Conservation (phyloP, 2,797 vertebrate species). For the Astyanax mexicanus region DNA sequence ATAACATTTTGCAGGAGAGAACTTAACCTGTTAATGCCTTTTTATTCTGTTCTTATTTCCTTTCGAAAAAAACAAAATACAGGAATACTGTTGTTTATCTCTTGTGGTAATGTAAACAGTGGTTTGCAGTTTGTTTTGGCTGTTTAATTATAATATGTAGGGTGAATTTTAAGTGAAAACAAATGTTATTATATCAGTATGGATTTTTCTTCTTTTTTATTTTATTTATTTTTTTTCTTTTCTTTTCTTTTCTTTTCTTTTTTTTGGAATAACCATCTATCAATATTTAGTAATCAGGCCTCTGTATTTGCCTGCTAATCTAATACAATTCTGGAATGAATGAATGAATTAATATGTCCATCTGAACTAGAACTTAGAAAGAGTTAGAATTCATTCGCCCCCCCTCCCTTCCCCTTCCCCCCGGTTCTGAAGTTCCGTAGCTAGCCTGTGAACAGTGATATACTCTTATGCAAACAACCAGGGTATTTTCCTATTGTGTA, state of each 20-base stretch:
- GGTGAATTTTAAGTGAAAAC: no score
- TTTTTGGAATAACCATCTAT: conserved; percentile 54
- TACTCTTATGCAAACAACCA: conserved; percentile 71
- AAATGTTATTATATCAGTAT: conserved; percentile 61
- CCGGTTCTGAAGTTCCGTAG: conserved; percentile 55
- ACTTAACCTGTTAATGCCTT: conserved; percentile 41
- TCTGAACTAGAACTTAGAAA: conserved; percentile 55
- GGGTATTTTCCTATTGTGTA: conserved; percentile 76
- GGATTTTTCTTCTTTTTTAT: conserved; percentile 65
- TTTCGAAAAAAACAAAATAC: conserved; percentile 31
- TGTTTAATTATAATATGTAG: no score
- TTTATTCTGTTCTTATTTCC: conserved; percentile 29
- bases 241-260: conserved; percentile 63
- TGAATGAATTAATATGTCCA: conserved; percentile 40
- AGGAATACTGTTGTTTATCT: conserved; percentile 55
- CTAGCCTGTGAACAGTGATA: conserved; percentile 63
- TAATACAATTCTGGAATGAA: conserved; percentile 57
- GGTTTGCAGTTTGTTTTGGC: conserved; percentile 52
- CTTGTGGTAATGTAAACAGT: conserved; percentile 55
- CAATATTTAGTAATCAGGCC: conserved; percentile 70
- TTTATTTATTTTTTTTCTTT: conserved; percentile 61
- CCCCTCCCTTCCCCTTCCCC: no score
- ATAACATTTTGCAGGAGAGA: no score
- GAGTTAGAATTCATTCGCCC: conserved; percentile 42
- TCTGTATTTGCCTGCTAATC: conserved; percentile 57